These are phyloP conservation scores for Clamator glandarius DNA, from an alignment of 2,797 vertebrate species.

Conservation along the genomic window DNA sequence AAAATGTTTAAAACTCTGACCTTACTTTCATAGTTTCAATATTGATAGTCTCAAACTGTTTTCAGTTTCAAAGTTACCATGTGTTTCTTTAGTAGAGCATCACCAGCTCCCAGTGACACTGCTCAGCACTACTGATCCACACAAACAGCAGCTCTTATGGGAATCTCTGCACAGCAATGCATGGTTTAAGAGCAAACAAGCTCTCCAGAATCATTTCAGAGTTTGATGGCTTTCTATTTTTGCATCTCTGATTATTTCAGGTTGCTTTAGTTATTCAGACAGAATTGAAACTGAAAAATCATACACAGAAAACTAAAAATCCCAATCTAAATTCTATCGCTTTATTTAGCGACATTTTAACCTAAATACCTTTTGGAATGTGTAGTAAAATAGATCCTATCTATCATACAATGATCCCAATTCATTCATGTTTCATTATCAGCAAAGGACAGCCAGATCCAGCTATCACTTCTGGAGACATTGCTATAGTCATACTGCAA, in stretches of 20 bases:
- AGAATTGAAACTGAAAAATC: not conserved
- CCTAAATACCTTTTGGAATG: not conserved
- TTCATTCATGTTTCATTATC: not conserved
- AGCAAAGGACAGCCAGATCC: constrained; percentile 8
- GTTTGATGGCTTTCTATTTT: not conserved
- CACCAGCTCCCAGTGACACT: not conserved
- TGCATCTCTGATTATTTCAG: not conserved
- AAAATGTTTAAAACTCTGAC: constrained; percentile 29
- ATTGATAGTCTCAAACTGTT: not conserved
- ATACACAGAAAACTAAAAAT: not conserved
- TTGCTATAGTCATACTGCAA: not conserved
- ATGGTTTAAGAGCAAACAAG: not conserved
- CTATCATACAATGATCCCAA: not conserved
- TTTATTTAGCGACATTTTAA: not conserved
- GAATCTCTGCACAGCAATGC: not conserved
- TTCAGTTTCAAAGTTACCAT: not conserved
- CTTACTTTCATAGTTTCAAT: constrained; percentile 45
- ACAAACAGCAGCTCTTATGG: not conserved
- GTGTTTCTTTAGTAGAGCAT: not conserved
- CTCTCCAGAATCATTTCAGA: not conserved
- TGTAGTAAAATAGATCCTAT: not conserved
- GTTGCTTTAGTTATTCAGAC: not conserved
- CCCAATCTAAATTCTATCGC: not conserved
- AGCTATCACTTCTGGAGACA: constrained; percentile 3
- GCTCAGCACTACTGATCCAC: not conserved